Evolutionary conservation across 1,140 invertebrate genomes (phyloP).

Genomic region (Conopomorpha cramerella): DNA sequence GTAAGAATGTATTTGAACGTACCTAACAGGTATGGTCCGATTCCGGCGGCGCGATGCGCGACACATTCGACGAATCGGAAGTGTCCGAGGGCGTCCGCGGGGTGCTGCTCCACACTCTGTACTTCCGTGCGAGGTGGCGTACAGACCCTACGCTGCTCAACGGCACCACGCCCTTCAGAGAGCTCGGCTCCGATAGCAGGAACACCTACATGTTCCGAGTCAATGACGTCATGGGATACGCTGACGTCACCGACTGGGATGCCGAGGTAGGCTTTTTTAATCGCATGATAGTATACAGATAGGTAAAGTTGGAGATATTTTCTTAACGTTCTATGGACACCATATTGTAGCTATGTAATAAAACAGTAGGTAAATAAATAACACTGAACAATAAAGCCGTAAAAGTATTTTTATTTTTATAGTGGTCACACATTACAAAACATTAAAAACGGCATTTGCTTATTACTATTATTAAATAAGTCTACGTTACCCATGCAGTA

Average conservation of each 20-base stretch:
- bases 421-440: neutral
- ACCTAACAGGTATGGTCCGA: slow-evolving; percentile 25
- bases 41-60: slow-evolving; percentile 29
- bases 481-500: too few species aligned
- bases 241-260: slow-evolving; percentile 29
- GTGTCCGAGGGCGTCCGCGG: slow-evolving; percentile 20
- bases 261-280: slow-evolving; percentile 42
- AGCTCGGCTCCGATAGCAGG: slow-evolving; percentile 12
- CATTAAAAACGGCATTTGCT: slow-evolving; percentile 1
- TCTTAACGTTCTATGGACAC: too few species aligned
- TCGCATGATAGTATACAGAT: too few species aligned
- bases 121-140: slow-evolving; percentile 71
- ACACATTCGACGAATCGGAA: slow-evolving; percentile 41
- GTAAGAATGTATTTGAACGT: neutral
- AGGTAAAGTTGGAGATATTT: too few species aligned
- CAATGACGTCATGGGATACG: slow-evolving; percentile 47
- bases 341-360: too few species aligned
- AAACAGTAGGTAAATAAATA: too few species aligned
- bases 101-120: slow-evolving; percentile 79
- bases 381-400: neutral
- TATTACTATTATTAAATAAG: slow-evolving; percentile 18
- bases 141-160: slow-evolving; percentile 47
- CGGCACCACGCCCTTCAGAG: slow-evolving; percentile 26
- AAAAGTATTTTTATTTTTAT: neutral
- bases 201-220: slow-evolving; percentile 35